Conservation (phyloP, 2,797 vertebrate species). For the Muscicapa comitata region DNA sequence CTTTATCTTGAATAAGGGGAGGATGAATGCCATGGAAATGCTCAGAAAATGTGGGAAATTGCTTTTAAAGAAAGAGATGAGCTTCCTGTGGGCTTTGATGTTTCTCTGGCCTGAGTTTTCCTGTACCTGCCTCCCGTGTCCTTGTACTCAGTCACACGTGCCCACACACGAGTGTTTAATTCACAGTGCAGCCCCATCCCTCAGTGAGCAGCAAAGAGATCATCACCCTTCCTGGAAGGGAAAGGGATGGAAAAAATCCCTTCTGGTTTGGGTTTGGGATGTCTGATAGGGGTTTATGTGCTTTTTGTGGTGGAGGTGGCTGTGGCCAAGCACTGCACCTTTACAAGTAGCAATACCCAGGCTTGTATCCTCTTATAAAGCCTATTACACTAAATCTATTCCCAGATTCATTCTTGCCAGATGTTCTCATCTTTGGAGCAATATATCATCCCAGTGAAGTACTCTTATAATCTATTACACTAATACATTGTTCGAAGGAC, state of each 20-base stretch:
- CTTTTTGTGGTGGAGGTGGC: not conserved
- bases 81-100: not conserved
- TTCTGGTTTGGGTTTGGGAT: not conserved
- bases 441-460: conserved; percentile 70
- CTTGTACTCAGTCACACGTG: accelerated
- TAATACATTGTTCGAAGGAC: conserved; percentile 76
- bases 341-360: not conserved
- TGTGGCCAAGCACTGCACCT: not conserved
- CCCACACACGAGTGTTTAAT: accelerated
- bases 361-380: conserved; percentile 10
- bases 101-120: not conserved
- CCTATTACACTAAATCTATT: conserved; percentile 56
- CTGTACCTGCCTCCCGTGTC: accelerated
- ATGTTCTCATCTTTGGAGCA: conserved; percentile 67
- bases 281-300: not conserved
- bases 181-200: not conserved
- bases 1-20: not conserved
- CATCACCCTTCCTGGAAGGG: not conserved
- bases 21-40: not conserved
- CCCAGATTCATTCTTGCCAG: conserved; percentile 64
- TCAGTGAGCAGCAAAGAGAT: not conserved
- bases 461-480: conserved; percentile 73
- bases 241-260: not conserved
- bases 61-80: not conserved
- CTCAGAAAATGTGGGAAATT: not conserved